Conservation (phyloP, 2,113 vertebrate species). For the Ursus arctos region DNA sequence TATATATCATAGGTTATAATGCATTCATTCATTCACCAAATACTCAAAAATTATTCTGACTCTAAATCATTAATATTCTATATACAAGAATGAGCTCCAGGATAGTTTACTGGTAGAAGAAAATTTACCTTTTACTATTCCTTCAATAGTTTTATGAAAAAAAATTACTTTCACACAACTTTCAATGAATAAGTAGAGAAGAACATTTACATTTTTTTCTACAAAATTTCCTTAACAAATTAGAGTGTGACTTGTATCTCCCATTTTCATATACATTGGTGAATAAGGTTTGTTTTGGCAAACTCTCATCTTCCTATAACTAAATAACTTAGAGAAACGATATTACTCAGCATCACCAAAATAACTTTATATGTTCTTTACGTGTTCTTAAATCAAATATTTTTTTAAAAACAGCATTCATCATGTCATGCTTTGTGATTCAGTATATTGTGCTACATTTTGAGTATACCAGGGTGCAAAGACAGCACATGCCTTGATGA, state of each 20-base stretch:
- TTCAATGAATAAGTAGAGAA: background rate
- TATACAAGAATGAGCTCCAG: background rate
- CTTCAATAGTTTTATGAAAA: background rate
- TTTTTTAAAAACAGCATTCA: background rate
- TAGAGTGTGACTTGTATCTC: background rate
- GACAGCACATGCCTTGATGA: background rate
- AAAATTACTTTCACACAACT: conserved; percentile 34
- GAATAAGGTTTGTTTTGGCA: background rate
- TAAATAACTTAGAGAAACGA: background rate
- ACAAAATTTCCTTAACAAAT: conserved; percentile 4
- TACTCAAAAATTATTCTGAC: background rate
- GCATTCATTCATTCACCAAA: background rate
- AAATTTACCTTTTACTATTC: conserved; percentile 16
- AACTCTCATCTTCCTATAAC: background rate
- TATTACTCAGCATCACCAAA: background rate
- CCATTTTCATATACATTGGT: background rate
- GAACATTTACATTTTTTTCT: background rate
- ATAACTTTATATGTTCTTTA: background rate
- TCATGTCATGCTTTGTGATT: background rate
- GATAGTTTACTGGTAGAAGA: background rate
- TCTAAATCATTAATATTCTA: conserved; percentile 4
- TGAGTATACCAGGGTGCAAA: background rate
- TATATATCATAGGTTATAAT: background rate
- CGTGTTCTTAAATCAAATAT: background rate
- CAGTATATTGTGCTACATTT: background rate